Evolutionary conservation across 2,113 vertebrate species (phyloP).

Genomic region (Melanerpes formicivorus): DNA sequence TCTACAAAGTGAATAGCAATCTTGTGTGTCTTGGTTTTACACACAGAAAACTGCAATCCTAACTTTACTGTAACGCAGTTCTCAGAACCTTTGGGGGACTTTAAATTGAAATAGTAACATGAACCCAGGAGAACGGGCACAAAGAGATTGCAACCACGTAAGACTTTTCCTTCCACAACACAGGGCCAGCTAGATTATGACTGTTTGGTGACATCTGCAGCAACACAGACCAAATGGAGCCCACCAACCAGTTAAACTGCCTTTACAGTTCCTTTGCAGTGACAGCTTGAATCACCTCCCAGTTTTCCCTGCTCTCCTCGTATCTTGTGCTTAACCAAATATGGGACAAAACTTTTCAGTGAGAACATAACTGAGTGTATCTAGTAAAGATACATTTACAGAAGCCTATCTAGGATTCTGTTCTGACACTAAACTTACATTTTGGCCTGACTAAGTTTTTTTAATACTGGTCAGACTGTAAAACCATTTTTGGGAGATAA

Average conservation of each 20-base stretch:
- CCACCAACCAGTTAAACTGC: conserved; percentile 6
- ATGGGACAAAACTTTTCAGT: background rate
- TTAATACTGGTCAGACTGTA: background rate
- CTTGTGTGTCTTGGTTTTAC: background rate
- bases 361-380: background rate
- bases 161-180: background rate
- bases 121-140: background rate
- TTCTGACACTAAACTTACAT: background rate
- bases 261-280: background rate
- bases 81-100: background rate
- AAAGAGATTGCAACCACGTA: background rate
- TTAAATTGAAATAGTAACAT: background rate
- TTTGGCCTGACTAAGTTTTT: background rate
- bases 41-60: background rate
- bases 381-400: background rate
- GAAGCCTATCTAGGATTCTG: background rate
- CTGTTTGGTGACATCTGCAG: background rate
- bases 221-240: background rate
- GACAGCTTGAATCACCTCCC: background rate
- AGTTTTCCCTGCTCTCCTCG: background rate
- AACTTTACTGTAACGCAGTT: background rate
- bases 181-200: background rate
- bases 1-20: background rate
- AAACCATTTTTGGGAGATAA: background rate
- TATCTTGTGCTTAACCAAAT: background rate